These are phyloP conservation scores for Anadara kagoshimensis DNA, from an alignment of 1,140 invertebrate genomes.

Conservation along the genomic window DNA sequence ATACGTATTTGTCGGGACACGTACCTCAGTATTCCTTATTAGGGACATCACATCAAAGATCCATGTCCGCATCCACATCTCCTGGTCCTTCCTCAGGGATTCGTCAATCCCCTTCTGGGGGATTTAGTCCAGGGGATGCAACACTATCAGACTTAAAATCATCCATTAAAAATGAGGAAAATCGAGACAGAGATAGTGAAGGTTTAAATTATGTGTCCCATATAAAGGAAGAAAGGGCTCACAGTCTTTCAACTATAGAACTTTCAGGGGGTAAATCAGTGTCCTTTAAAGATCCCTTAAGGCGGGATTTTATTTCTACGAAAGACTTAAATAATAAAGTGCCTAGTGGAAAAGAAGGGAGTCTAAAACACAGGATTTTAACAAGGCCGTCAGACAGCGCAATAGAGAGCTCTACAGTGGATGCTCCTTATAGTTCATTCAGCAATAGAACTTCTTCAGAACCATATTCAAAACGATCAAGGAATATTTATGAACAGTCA, in stretches of 20 bases:
- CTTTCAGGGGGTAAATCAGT: constrained; percentile 36
- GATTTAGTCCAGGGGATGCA: constrained; percentile 25
- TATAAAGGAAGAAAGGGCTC: constrained; percentile 38
- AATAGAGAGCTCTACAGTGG: constrained; percentile 48
- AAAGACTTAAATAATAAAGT: constrained; percentile 57
- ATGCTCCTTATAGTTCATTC: constrained; percentile 22
- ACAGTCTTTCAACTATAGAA: constrained; percentile 46
- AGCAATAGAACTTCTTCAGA: constrained; percentile 38
- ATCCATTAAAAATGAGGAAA: constrained; percentile 18
- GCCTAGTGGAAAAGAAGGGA: constrained; percentile 72
- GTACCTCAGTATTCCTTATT: constrained; percentile 42
- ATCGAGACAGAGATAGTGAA: constrained; percentile 30
- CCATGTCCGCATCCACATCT: constrained; percentile 39
- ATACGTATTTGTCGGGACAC: constrained; percentile 46
- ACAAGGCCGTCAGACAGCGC: constrained; percentile 69
- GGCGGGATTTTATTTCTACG: constrained; percentile 28
- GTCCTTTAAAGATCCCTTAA: constrained; percentile 38
- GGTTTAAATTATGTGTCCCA: constrained; percentile 21
- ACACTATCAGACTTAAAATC: constrained; percentile 1
- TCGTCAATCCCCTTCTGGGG: constrained; percentile 21
- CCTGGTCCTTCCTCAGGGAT: constrained; percentile 24
- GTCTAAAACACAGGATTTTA: constrained; percentile 72
- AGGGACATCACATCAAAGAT: constrained; percentile 33
- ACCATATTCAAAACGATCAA: constrained; percentile 57
- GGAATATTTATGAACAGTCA: constrained; percentile 32